phyloP scores from a whole-genome alignment of 2,797 vertebrate genomes.

The Gymnoscopelus braueri region DNA sequence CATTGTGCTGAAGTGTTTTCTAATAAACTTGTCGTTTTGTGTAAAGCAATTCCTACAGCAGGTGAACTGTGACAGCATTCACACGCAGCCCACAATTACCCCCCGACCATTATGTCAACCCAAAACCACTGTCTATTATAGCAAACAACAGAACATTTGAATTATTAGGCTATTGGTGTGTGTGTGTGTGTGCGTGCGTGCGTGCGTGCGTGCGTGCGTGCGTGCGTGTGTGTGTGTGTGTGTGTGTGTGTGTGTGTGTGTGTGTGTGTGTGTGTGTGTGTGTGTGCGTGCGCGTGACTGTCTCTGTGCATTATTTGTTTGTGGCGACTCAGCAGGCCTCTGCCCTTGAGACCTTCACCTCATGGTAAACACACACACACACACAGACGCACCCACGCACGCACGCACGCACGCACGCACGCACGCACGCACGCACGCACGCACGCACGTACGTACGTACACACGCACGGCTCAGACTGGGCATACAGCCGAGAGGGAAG shows the following conservation, averaged over 20 bases:
- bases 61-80: constrained; percentile 51
- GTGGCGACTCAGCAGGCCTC: constrained; percentile 24
- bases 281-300: constrained; percentile 37
- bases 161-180: too few relatives aligned
- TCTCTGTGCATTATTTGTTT: too few relatives aligned
- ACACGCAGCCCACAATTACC: constrained; percentile 57
- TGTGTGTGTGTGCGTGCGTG: neutral
- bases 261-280: constrained; percentile 38
- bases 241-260: neutral
- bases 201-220: constrained; percentile 7
- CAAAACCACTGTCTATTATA: neutral
- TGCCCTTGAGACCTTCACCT: constrained; percentile 39
- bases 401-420: constrained; percentile 21
- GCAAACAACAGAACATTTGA: too few relatives aligned
- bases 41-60: constrained; percentile 36
- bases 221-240: constrained; percentile 35
- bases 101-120: constrained; percentile 47
- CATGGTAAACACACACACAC: constrained; percentile 19
- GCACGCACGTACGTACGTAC: neutral
- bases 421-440: neutral
- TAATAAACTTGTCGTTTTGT: constrained; percentile 64
- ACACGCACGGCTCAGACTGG: neutral
- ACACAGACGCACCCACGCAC: constrained; percentile 10
- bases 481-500: constrained; percentile 26
- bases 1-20: constrained; percentile 55